These are phyloP conservation scores for Aleadryas rufinucha DNA, from an alignment of 2,113 vertebrate species.

Conservation along the genomic window DNA sequence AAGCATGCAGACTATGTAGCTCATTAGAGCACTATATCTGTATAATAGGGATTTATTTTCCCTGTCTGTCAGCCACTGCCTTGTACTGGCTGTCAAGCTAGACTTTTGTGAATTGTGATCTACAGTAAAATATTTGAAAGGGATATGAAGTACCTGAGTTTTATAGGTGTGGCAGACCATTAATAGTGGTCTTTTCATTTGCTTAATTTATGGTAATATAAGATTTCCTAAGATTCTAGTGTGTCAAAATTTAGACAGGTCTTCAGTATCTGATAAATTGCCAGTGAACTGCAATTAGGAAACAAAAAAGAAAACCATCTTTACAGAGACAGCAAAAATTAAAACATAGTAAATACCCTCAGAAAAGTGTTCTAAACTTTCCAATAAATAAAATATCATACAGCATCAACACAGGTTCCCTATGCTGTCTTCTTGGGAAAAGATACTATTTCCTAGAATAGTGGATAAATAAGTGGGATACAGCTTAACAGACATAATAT, in stretches of 20 bases:
- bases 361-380: neutral
- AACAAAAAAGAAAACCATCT: neutral
- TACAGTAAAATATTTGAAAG: neutral
- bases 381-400: neutral
- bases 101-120: neutral
- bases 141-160: neutral
- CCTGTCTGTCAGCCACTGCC: neutral
- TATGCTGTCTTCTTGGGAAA: neutral
- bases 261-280: neutral
- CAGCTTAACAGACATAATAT: neutral
- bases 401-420: neutral
- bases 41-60: neutral
- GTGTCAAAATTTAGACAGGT: neutral
- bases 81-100: neutral
- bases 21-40: slow-evolving; percentile 8
- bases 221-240: neutral
- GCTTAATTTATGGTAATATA: neutral
- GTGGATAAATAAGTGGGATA: neutral
- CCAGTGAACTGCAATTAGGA: neutral
- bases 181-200: neutral
- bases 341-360: neutral
- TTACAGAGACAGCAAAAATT: neutral
- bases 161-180: neutral
- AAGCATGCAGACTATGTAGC: neutral
- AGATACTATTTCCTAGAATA: neutral